Evolutionary conservation across 2,797 vertebrate species (phyloP).

Genomic region (Onychomys leucogaster): DNA sequence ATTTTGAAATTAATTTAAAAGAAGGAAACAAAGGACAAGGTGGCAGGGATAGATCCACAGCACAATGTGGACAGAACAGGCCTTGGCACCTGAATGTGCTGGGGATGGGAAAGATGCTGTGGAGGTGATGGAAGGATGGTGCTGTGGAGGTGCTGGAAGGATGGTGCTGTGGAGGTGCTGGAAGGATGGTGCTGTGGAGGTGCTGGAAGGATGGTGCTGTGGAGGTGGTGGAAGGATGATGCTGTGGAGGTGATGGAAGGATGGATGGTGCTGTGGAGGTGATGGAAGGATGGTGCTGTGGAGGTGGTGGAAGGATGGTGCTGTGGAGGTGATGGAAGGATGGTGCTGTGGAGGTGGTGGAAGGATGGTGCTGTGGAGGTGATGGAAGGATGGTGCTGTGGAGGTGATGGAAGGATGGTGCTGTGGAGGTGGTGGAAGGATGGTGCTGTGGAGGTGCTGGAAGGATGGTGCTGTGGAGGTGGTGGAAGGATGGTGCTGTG

Average conservation of each 20-base stretch:
- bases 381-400: not conserved
- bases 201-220: too few relatives aligned
- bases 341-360: not conserved
- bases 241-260: not conserved
- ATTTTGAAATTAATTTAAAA: not conserved
- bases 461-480: not conserved
- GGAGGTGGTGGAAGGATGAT: not conserved
- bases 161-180: not conserved
- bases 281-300: not conserved
- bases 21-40: not conserved
- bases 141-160: not conserved
- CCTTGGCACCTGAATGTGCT: not conserved
- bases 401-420: not conserved
- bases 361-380: not conserved
- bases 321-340: not conserved
- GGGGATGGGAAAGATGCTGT: not conserved
- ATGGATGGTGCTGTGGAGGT: not conserved
- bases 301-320: not conserved
- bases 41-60: too few relatives aligned
- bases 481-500: not conserved
- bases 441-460: not conserved
- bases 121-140: too few relatives aligned
- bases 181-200: accelerated
- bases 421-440: not conserved
- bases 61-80: not conserved